Evolutionary conservation across 2,113 vertebrate species (phyloP), one percentile per base, ranked within the genome.

Genomic region (Lamprologus ornatipinnis): DNA sequence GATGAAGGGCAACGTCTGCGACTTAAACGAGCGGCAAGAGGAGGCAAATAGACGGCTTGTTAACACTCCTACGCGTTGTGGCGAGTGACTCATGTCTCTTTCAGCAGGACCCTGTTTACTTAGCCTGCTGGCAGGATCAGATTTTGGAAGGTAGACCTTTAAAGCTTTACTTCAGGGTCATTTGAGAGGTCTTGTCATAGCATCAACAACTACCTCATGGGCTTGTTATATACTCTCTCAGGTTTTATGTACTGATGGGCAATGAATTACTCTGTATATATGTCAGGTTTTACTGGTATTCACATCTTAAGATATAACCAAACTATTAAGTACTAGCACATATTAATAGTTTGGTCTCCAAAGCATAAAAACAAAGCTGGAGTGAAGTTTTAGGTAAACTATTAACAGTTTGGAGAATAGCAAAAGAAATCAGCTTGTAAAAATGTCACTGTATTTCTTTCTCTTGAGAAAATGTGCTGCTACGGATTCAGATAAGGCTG

Each of bases 21-120:
- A 89, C 85, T 91, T 45, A 85, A 91, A 93, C 19, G 49, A 19
- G 89, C 40, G 90, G 82, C 87, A 86, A 1, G 51, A 87, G 88
- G 88, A 89, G 87, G 70, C 86, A 53, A 85, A 92, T 55, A 55
- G 84, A 90, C 5, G 85, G 23, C 86, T 86, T 78, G 90, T 91
- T 88, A 85, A 45, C 40, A 21, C 87, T 79, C 40, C 90, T 57
- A 54, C 37, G 40, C 6, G 6, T 23, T 47, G 23, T 55, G 80
- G 49, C 10, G 83, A 92, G 68, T 93, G 93, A 93, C 81, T 95
- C 89, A 91, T 4, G 63, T 60, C 80, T 80, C 91, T 73, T 80
- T 87, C 68, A 81, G 57, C 37, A 70, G 45, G 2, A 12, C 57
- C 1, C 37, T 91, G 91, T 94, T 95, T 89, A 85, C 87, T 89